phyloP scores from a whole-genome alignment of 2,888 invertebrate genomes.

The Bruchidius siliquastri region DNA sequence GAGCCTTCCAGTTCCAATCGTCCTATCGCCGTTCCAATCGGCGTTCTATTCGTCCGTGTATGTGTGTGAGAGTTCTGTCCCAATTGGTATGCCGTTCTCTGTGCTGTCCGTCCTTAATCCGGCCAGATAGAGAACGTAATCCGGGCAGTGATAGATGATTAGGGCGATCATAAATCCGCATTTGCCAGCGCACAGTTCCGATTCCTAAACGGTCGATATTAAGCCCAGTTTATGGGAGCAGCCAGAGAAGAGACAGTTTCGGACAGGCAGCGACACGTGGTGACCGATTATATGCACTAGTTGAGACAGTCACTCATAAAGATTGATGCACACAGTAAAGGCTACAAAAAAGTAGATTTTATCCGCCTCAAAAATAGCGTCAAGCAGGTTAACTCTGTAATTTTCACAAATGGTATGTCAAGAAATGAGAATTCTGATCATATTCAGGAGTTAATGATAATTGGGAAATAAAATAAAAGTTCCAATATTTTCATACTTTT shows the following conservation, averaged over 20 bases:
- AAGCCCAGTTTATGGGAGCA: slow-evolving; percentile 1
- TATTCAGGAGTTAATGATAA: too few relatives aligned
- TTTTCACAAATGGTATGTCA: too few relatives aligned
- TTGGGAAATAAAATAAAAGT: too few relatives aligned
- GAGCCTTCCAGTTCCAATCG: neutral
- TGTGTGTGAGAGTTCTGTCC: neutral
- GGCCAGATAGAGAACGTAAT: slow-evolving; percentile 3
- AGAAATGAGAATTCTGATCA: too few relatives aligned
- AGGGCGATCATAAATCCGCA: slow-evolving; percentile 41
- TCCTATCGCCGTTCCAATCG: neutral
- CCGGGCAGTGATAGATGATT: slow-evolving; percentile 26
- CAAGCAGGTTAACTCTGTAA: too few relatives aligned
- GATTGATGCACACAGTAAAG: neutral
- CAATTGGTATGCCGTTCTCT: neutral
- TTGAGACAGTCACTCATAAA: neutral
- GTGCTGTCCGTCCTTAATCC: slow-evolving; percentile 2
- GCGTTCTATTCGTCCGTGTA: neutral
- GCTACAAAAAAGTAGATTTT: too few relatives aligned
- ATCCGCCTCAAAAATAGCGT: too few relatives aligned
- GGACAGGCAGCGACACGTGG: neutral
- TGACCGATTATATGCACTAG: neutral
- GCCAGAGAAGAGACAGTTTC: neutral
- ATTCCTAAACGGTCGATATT: slow-evolving; percentile 1
- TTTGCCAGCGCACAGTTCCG: slow-evolving; percentile 31
- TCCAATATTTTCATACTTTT: too few relatives aligned